These are phyloP conservation scores for Hetaerina titia DNA, from an alignment of 2,888 invertebrate genomes.

Conservation along the genomic window DNA sequence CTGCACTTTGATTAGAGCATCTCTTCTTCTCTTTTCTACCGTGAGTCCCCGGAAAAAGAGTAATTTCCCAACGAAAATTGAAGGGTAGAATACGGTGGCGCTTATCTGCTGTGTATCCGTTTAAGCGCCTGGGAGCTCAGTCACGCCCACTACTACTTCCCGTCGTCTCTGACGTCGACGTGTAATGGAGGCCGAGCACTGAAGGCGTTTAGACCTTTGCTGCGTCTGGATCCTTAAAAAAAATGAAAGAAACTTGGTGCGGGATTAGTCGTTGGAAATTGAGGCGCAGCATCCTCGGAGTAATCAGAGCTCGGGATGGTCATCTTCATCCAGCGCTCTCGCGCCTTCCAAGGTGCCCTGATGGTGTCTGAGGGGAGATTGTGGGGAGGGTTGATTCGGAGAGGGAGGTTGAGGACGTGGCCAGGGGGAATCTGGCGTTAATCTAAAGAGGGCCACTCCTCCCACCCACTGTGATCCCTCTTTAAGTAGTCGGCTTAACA, in stretches of 20 bases:
- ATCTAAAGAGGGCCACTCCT: neutral
- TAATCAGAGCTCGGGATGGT: conserved; percentile 43
- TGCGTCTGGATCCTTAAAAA: neutral
- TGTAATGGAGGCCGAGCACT: neutral
- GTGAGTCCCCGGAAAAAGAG: neutral
- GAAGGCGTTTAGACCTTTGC: neutral
- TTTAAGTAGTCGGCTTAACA: conserved; percentile 51
- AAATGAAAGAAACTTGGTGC: neutral
- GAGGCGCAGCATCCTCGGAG: conserved; percentile 36
- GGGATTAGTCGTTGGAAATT: conserved; percentile 46
- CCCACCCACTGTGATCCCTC: neutral
- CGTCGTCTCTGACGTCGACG: neutral
- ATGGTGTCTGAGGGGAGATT: neutral
- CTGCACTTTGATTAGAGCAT: neutral
- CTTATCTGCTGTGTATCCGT: neutral
- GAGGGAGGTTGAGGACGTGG: neutral
- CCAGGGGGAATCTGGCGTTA: neutral
- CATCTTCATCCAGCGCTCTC: conserved; percentile 32
- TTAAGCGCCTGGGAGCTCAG: too few relatives aligned
- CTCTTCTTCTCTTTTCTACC: neutral
- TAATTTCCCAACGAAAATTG: neutral
- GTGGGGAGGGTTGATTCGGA: neutral
- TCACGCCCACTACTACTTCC: too few relatives aligned
- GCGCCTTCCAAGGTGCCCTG: neutral
- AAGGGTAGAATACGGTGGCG: neutral